Base-by-base conservation (phyloP, 2,797 vertebrate genomes). In the Periparus ater region DNA sequence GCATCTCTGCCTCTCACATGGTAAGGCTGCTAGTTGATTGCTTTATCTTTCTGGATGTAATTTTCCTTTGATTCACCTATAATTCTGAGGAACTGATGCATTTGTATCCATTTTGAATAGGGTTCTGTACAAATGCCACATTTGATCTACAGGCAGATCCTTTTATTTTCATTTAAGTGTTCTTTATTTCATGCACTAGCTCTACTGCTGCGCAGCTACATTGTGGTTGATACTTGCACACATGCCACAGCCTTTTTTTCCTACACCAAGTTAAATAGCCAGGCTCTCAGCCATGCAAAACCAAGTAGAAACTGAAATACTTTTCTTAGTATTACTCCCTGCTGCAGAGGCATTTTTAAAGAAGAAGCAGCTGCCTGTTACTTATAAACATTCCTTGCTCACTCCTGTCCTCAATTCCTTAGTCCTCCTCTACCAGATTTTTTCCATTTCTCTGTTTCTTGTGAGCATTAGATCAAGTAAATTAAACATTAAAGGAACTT, bases 51-150 rank as follows among this genome's bases (percentile, higher is more conserved):
- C 96, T 96, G 96, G 95, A 96, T 97, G 94, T 97, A 97, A 97
- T 98, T 98, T 98, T 89, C 95, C 96, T 98, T 98, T 98, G 97
- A 98, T 98, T 97, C 96, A 97, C 96, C 97, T 96, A 90, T 97
- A 97, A 98, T 98, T 98, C 97, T 96, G 97, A 97, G 93, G 96
- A 97, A 97, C 62, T 88, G 91, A 91, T 97, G 96, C 97, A 98
- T 98, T 98, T 98, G 95, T 98, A 97, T 97, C 97, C 97, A 97
- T 98, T 98, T 97, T 97, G 97, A 98, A 97, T 97, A 93, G 97
- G 90, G 92, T 89, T 97, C 97, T 93, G 96, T 96, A 96, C 96
- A 97, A 98, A 97, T 96, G 95, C 80, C 88, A n/a, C 87, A 96
- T 98, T 97, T 98, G 97, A 98, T 98, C 97, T 97, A 91, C 58